phyloP scores from a whole-genome alignment of 2,113 vertebrate genomes.

The Ctenomys sociabilis region DNA sequence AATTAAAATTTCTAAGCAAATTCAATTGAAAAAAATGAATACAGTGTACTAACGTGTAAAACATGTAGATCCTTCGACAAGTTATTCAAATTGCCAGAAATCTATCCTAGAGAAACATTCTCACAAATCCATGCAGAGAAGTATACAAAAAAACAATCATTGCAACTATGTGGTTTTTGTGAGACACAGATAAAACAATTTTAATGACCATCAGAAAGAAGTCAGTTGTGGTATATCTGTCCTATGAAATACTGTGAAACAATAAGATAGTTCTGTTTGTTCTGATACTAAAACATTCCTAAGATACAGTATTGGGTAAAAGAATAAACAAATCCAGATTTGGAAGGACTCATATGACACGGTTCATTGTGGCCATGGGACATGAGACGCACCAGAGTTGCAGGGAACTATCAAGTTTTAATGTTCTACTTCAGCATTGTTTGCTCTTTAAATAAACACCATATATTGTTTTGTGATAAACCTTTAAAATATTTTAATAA shows the following conservation, averaged over 20 bases:
- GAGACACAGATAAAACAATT: constrained; percentile 32
- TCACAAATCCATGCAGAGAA: neutral
- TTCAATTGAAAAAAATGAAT: neutral
- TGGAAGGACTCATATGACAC: neutral
- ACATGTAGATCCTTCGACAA: neutral
- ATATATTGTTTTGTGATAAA: constrained; percentile 20
- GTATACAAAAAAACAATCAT: neutral
- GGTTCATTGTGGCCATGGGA: neutral
- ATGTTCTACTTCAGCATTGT: neutral
- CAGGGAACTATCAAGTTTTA: neutral
- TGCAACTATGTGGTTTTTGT: neutral
- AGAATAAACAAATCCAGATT: constrained; percentile 25
- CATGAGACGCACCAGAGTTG: neutral
- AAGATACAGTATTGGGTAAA: neutral
- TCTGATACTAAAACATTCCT: constrained; percentile 15
- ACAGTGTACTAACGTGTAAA: constrained; percentile 5
- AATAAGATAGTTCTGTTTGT: neutral
- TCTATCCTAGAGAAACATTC: neutral
- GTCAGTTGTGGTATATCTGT: neutral
- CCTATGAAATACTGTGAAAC: neutral
- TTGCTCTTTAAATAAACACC: constrained; percentile 39
- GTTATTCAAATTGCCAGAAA: constrained; percentile 42
- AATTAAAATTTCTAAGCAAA: no score
- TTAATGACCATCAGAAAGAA: no score
- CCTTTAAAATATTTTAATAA: constrained; percentile 47